Percentiles rank a stretch among this genome's conserved stretches.
phyloP scores from a whole-genome alignment of 2,797 vertebrate genomes.

The Xiphorhynchus erythropygius region DNA sequence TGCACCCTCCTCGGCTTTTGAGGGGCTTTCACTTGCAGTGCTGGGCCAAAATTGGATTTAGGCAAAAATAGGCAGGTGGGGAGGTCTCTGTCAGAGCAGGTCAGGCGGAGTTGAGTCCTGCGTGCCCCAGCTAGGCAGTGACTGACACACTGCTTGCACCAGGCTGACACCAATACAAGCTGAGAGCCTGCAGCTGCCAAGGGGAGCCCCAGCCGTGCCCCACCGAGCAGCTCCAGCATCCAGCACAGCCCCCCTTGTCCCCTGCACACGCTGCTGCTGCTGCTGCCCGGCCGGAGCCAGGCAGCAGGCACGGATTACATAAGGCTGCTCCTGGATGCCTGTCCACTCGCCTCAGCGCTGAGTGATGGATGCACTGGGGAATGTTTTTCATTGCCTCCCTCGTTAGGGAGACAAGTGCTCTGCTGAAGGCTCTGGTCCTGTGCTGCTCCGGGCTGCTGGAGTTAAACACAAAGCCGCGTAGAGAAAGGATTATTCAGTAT shows the following conservation, averaged over 20 bases:
- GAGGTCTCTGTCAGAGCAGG: background rate
- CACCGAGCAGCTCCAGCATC: background rate
- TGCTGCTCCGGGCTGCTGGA: background rate
- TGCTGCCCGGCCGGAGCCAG: background rate
- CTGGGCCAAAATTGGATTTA: background rate
- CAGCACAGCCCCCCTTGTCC: background rate
- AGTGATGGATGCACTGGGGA: background rate
- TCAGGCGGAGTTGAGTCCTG: background rate
- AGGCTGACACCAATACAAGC: constrained; percentile 29
- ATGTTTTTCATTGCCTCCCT: constrained; percentile 6
- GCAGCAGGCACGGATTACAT: background rate
- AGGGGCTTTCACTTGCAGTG: background rate
- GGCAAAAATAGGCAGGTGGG: background rate
- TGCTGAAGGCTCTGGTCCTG: background rate
- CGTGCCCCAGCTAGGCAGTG: background rate
- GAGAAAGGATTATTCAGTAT: background rate
- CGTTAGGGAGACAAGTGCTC: background rate
- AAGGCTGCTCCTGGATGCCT: background rate
- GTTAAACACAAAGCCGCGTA: background rate
- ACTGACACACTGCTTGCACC: constrained; percentile 1
- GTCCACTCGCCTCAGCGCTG: background rate
- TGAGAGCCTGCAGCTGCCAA: background rate
- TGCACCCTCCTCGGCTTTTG: background rate
- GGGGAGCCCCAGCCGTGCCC: background rate
- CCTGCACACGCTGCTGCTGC: background rate